Evolutionary conservation across 2,797 vertebrate species (phyloP), one percentile per base, ranked within the genome.

Genomic region (Acanthurus tractus): DNA sequence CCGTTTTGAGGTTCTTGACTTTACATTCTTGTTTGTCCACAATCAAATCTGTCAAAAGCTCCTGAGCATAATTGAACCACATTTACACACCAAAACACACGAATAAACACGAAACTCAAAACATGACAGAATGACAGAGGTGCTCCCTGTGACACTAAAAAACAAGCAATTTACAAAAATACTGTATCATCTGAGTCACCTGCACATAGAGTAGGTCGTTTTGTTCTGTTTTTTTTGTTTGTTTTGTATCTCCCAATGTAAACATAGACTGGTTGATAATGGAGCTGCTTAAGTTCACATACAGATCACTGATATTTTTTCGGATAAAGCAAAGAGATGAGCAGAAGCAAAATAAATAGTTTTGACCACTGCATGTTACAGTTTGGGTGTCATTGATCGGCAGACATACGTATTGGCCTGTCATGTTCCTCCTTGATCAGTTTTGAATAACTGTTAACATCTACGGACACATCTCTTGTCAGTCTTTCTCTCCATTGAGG

Each of bases 11-110:
- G 66, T 79, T 77, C 70, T 77, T 62, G 40, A 84, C 79, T 63
- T 77, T 90, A 93, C 90, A 92, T 93, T 93, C 90, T 86, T 38
- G 20, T 82, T 82, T 86, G 90, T 93, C 89, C 83, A 92, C 91
- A 93, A 91, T 92, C 87, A 91, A 83, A 76, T 84, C 70, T 89
- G 86, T 92, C 88, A 79, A 78, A 89, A 85, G 69, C 79, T 88
- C 92, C 92, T 94, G 92, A 93, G 92, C 85, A 72, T 81, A 65
- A 64, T 79, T 36, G 12, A 76, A 63, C 74, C 34, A 78, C 82
- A 86, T 64, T 63, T 55, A 79, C 70, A 88, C 70, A 83, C 8
- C 66, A 7, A 83, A 52, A 52, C 71, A 84, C 48, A 82, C 34
- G 18, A 56, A 74, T 34, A 84, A 79, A 83, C 64, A 88, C 22